These are phyloP conservation scores for Gnathonemus echidnorhynchus DNA, from an alignment of 2,113 vertebrate species.

Conservation along the genomic window DNA sequence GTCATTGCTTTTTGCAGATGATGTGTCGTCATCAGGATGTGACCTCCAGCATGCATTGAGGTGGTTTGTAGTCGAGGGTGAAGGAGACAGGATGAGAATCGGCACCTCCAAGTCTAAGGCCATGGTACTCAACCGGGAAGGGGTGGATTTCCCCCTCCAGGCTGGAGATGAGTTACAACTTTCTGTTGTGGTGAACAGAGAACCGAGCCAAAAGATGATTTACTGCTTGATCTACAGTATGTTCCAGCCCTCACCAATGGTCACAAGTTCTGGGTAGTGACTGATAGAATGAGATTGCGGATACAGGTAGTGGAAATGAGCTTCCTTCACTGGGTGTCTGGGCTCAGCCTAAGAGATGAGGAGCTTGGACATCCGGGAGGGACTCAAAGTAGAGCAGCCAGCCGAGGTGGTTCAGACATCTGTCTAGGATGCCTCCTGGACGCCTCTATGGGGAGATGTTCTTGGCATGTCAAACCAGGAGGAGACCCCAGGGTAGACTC, in stretches of 20 bases:
- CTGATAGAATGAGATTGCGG: not conserved
- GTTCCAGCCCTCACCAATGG: not conserved
- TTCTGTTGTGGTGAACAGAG: not conserved
- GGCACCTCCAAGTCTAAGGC: too few relatives aligned
- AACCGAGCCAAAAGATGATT: not conserved
- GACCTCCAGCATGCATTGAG: not conserved
- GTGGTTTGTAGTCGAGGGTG: not conserved
- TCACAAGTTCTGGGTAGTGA: not conserved
- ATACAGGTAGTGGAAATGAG: not conserved
- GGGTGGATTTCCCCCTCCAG: not conserved
- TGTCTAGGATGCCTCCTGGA: not conserved
- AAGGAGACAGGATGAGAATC: too few relatives aligned
- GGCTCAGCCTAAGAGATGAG: not conserved
- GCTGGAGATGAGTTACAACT: not conserved
- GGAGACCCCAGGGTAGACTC: not conserved
- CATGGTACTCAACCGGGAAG: not conserved
- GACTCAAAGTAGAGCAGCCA: not conserved
- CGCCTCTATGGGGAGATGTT: not conserved
- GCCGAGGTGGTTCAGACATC: not conserved
- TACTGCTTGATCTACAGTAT: not conserved
- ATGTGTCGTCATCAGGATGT: not conserved
- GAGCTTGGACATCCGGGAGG: not conserved
- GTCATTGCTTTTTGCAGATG: not conserved
- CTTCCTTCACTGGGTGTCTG: not conserved
- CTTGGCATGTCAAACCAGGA: not conserved